A percentile compares a stretch with the other conserved stretches of the same genome.
phyloP scores from a whole-genome alignment of 2,888 invertebrate genomes.

The Phasia obesa region DNA sequence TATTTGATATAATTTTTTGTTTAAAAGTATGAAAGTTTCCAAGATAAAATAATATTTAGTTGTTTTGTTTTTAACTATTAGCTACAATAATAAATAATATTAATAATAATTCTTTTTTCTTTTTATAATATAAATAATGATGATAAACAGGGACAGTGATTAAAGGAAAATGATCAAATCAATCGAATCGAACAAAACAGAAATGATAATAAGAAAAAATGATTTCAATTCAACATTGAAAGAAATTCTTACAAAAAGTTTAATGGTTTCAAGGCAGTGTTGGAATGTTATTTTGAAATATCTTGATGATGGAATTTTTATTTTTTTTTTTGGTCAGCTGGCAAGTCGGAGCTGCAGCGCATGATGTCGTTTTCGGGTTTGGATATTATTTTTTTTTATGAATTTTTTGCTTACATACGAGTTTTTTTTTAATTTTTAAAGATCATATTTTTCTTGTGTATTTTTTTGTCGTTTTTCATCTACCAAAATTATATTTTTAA shows the following conservation, averaged over 20 bases:
- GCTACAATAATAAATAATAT: constrained; percentile 57
- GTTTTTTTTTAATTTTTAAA: constrained; percentile 39
- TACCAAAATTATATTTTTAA: constrained; percentile 8
- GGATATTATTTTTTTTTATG: constrained; percentile 32
- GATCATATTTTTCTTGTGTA: constrained; percentile 56
- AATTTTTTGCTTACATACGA: constrained; percentile 40
- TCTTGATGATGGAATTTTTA: constrained; percentile 19
- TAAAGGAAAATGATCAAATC: background rate
- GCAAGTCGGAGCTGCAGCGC: constrained; percentile 79
- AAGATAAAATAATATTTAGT: constrained; percentile 23
- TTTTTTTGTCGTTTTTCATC: background rate
- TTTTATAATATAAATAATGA: constrained; percentile 37
- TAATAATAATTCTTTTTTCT: constrained; percentile 22
- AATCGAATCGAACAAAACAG: too few relatives aligned
- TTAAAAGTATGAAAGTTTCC: constrained; percentile 6
- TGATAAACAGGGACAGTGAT: constrained; percentile 2
- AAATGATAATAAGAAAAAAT: too few relatives aligned
- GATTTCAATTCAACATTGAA: background rate
- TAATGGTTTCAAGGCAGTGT: too few relatives aligned
- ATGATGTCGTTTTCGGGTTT: constrained; percentile 59
- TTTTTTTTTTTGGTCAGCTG: constrained; percentile 69
- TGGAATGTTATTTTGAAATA: background rate
- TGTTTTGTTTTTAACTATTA: constrained; percentile 35
- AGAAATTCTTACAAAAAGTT: background rate
- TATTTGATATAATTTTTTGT: constrained; percentile 26